Percentiles rank a stretch among this genome's conserved stretches.
phyloP scores from a whole-genome alignment of 1,140 invertebrate species.

The Trichoplusia ni region DNA sequence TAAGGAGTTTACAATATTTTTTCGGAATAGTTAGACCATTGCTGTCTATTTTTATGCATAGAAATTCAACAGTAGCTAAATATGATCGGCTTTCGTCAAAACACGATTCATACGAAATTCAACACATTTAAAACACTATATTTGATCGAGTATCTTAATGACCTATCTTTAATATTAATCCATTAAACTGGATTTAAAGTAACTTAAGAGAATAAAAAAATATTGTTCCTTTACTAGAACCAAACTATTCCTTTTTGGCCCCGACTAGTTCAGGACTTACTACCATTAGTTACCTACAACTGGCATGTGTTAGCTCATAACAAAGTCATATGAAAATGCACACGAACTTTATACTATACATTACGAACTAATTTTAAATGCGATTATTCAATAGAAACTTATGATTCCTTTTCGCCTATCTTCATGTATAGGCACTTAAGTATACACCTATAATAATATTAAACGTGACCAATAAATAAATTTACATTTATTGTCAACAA shows the following conservation, averaged over 20 bases:
- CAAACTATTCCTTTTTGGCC: constrained; percentile 22
- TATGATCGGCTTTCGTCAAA: too few relatives aligned
- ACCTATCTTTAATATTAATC: too few relatives aligned
- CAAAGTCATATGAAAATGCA: constrained; percentile 27
- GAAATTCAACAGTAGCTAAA: too few relatives aligned
- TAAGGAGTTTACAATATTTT: too few relatives aligned
- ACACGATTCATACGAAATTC: too few relatives aligned
- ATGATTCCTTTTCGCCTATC: constrained; percentile 26
- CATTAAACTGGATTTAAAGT: background rate
- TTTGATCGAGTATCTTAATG: too few relatives aligned
- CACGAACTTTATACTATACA: constrained; percentile 7
- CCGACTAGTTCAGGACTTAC: background rate
- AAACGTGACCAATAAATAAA: constrained; percentile 18
- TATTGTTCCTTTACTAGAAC: background rate
- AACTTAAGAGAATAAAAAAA: background rate
- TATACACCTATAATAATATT: constrained; percentile 18
- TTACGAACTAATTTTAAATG: constrained; percentile 32
- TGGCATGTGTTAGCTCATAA: constrained; percentile 18
- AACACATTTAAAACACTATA: too few relatives aligned
- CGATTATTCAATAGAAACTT: constrained; percentile 25
- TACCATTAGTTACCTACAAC: constrained; percentile 21
- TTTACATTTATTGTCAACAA: constrained; percentile 39
- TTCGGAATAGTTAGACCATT: too few relatives aligned
- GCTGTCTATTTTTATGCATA: too few relatives aligned
- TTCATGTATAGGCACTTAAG: constrained; percentile 27